These are phyloP conservation scores for Morpho helenor DNA, from an alignment of 2,888 invertebrate species.

Conservation along the genomic window DNA sequence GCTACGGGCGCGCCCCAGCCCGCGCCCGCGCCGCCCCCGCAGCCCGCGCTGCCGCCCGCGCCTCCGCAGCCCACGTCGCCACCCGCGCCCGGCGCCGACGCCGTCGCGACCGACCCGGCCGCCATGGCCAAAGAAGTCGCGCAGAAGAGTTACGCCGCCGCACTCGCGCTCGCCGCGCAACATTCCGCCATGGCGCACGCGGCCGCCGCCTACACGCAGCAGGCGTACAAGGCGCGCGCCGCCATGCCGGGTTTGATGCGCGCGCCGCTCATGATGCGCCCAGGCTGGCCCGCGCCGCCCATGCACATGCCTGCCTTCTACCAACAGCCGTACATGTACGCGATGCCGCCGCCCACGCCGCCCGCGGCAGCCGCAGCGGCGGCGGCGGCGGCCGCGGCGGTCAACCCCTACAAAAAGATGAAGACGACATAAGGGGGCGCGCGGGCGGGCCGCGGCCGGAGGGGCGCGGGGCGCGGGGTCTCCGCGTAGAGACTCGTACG, in stretches of 20 bases:
- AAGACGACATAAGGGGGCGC: conserved; percentile 85
- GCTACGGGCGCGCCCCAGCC: conserved; percentile 42
- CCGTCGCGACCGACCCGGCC: conserved; percentile 77
- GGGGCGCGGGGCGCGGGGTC: conserved; percentile 74
- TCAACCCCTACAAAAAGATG: conserved; percentile 94
- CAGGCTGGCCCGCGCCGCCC: conserved; percentile 67
- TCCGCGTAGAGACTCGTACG: conserved; percentile 74
- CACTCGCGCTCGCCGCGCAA: conserved; percentile 75
- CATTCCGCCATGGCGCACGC: conserved; percentile 63
- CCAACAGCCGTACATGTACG: conserved; percentile 75
- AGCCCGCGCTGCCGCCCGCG: conserved; percentile 35
- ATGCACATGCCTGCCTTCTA: conserved; percentile 72
- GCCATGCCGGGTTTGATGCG: conserved; percentile 66
- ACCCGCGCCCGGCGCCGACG: conserved; percentile 56
- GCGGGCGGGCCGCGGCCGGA: conserved; percentile 51
- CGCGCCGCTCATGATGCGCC: conserved; percentile 66
- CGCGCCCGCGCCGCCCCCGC: conserved; percentile 43
- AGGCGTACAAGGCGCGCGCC: conserved; percentile 87
- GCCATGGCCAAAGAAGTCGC: conserved; percentile 89
- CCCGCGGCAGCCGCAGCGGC: conserved; percentile 63
- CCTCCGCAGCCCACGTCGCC: conserved; percentile 56
- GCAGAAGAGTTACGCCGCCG: conserved; percentile 89
- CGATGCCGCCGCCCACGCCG: conserved; percentile 70
- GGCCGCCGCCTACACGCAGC: conserved; percentile 68
- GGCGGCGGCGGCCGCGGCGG: conserved; percentile 64